phyloP scores from a whole-genome alignment of 2,888 invertebrate species.

The Rhorus exstirpatorius region DNA sequence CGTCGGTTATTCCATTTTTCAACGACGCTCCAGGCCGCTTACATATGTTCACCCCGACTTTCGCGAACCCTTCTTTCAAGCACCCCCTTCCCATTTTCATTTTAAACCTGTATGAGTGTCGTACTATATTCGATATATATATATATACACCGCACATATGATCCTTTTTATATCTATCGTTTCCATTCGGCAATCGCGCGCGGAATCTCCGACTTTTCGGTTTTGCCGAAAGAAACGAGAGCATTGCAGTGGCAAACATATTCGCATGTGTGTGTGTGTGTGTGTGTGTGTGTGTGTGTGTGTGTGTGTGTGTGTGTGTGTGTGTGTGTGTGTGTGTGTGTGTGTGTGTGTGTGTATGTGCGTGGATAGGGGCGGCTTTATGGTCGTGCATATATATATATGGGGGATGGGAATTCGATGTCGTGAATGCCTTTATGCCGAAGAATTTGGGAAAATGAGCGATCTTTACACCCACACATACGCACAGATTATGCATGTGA shows the following conservation, averaged over 20 bases:
- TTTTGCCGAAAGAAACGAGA: constrained; percentile 20
- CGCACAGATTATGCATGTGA: too few species aligned
- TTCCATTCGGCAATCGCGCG: constrained; percentile 44
- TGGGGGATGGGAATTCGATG: constrained; percentile 41
- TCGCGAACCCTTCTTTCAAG: background rate
- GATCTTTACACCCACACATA: background rate
- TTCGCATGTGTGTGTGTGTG: background rate
- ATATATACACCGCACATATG: background rate
- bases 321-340: too few species aligned
- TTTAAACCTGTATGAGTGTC: constrained; percentile 18
- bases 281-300: too few species aligned
- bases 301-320: too few species aligned
- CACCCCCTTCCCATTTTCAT: background rate
- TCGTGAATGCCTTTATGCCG: constrained; percentile 40
- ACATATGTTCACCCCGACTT: constrained; percentile 40
- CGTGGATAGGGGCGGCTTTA: too few species aligned
- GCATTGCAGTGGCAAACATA: constrained; percentile 19
- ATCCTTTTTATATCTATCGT: constrained; percentile 41
- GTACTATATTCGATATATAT: constrained; percentile 33
- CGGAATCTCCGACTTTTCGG: constrained; percentile 30
- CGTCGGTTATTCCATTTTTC: constrained; percentile 55
- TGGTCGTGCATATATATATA: background rate
- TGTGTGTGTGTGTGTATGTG: too few species aligned
- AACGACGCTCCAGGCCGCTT: constrained; percentile 52
- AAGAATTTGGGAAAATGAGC: constrained; percentile 43